Conservation (phyloP, 2,113 vertebrate species). For the Myrmecobius fasciatus region DNA sequence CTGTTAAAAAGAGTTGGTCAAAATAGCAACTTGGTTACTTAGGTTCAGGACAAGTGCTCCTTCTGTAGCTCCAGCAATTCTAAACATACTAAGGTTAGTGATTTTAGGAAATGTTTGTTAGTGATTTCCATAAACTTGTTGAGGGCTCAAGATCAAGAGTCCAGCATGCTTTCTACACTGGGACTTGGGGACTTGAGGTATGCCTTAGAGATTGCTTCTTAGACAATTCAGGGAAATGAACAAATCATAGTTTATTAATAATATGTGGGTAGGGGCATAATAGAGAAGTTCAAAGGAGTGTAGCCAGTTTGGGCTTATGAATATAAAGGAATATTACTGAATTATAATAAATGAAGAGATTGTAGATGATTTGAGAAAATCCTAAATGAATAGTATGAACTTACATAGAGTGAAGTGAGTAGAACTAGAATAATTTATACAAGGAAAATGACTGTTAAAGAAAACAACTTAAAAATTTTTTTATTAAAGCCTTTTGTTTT, state of each 20-base stretch:
- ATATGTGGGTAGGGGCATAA: not conserved
- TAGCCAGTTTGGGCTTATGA: not conserved
- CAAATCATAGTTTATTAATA: not conserved
- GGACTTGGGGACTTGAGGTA: not conserved
- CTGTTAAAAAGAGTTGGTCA: too few relatives aligned
- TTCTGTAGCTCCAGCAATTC: too few relatives aligned
- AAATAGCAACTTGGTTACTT: too few relatives aligned
- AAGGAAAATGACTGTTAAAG: not conserved
- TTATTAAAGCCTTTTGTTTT: too few relatives aligned
- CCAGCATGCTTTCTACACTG: too few relatives aligned
- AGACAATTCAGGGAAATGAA: not conserved
- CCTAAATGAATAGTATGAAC: not conserved
- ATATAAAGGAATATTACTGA: not conserved
- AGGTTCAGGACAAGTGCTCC: too few relatives aligned
- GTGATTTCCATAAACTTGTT: too few relatives aligned
- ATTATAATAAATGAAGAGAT: not conserved
- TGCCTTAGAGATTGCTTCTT: not conserved
- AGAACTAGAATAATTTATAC: not conserved
- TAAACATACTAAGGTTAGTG: too few relatives aligned
- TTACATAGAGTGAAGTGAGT: not conserved
- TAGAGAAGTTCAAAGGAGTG: not conserved
- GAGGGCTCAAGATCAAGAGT: too few relatives aligned
- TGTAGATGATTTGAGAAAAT: not conserved
- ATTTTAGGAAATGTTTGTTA: too few relatives aligned
- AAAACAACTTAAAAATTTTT: too few relatives aligned